Base-by-base conservation (phyloP, 2,888 invertebrate species). In the Macrophya annulata region DNA sequence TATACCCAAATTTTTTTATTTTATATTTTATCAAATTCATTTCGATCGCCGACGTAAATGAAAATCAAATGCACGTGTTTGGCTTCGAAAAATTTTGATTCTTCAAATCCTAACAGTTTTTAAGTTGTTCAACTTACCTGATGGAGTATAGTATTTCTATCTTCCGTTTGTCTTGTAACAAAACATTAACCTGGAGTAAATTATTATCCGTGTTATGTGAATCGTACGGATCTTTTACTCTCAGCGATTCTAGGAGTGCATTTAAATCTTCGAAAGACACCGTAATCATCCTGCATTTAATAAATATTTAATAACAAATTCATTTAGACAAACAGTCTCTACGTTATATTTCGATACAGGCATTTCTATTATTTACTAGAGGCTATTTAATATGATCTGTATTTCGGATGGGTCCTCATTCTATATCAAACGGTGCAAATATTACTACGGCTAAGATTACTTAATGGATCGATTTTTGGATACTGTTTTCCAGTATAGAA, bases 151-250 rank as follows among this genome's bases (percentile, higher is more conserved):
- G 0, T 17, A 71, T 71, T 71, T 40, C 40, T 31, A 12, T 37
- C 37, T 40, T 40, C 17, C 40, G 71, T 43, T 74, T 12, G 17
- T 43, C 8, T 43, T 43, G 21, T 9, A 21, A 12, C 9, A 45
- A n/a, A 74, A 43, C 74, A 45, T 48, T 21, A 45, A 12, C 25
- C 45, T 45, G 45, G 43, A 21, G 9, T 9, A 17, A 45, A 45
- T 74, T 45, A 21, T 74, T 74, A 25, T 45, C 45, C 74, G 48
- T 45, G 48, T n/a, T 9, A 2, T 40, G 71, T 37, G 71, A 71
- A 31, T 74, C 21, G 21, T 74, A n/a, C 74, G 74, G 12, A 74
- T 25, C 48, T 74, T 74, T 45, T 15, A 45, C 21, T 9, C 45
- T 45, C 21, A 74, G 45, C 25, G 74, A 48, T 74, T 74, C 48